Base-by-base conservation (phyloP, 2,113 vertebrate species). In the Theristicus caerulescens region DNA sequence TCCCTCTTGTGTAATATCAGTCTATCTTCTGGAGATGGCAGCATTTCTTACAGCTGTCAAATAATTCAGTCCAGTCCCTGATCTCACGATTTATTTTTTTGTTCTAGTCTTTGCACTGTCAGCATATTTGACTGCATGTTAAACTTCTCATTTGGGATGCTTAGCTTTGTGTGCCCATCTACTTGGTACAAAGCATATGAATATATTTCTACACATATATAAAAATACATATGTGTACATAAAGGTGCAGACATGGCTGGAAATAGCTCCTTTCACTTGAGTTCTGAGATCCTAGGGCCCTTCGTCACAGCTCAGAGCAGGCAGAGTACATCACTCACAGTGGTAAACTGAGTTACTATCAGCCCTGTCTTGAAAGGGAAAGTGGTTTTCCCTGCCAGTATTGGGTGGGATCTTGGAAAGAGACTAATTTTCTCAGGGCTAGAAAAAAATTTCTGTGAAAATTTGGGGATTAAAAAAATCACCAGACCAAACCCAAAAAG, bases 11-110 rank as follows among this genome's bases (percentile, higher is more conserved):
- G 96, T n/a, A 92, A 7, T 93, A 86, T 49, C 79, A 57, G 27
- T 15, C 67, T 36, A 0, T 44, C 6, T 95, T 73, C 94, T 94
- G 42, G 92, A 96, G 90, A 81, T 86, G 95, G 95, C 95, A 94
- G 92, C 64, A 93, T 92, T 94, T 92, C 95, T 96, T 83, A 36
- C 16, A 88, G 67, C 67, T 88, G 67, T n/a, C 85, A 71, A 54
- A 38, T 16, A 66, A 38, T 47, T 61, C 74, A 70, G 7, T 15
- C 82, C 49, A 49, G 36, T 20, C 66, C 25, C 51, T 22, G 54
- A 46, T 54, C 67, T 81, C 74, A 42, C 1, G 9, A 17, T 55
- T 69, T 36, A 42, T 29, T 71, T 54, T 54, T 87, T 59, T 6
- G 0, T 51, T 95, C 62, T 66, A 32, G 55, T 73, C 59, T 64